phyloP scores from a whole-genome alignment of 1,140 invertebrate genomes.

The Tetraneura akinire region DNA sequence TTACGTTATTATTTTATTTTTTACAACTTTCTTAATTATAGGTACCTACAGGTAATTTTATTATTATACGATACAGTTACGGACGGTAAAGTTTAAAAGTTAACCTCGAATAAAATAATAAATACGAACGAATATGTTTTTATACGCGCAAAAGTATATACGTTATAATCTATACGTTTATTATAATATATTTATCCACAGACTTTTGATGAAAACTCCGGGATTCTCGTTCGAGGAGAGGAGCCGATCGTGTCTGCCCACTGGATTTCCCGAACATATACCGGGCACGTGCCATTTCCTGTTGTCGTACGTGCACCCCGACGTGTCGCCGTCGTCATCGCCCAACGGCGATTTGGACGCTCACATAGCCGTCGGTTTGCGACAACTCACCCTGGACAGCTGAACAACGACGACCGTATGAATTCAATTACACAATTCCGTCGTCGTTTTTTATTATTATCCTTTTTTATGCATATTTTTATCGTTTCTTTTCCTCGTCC shows the following conservation, averaged over 20 bases:
- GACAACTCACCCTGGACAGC: slow-evolving; percentile 58
- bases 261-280: slow-evolving; percentile 77
- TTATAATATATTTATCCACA: slow-evolving; percentile 58
- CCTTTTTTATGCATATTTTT: slow-evolving; percentile 14
- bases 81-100: too few species aligned
- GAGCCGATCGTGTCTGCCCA: slow-evolving; percentile 76
- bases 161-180: too few species aligned
- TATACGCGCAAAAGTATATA: too few species aligned
- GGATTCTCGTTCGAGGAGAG: slow-evolving; percentile 76
- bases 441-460: background rate
- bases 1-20: too few species aligned
- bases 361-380: slow-evolving; percentile 64
- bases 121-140: too few species aligned
- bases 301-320: slow-evolving; percentile 74
- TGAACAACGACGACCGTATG: background rate
- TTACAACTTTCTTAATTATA: too few species aligned
- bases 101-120: too few species aligned
- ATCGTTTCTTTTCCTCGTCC: background rate
- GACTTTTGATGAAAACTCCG: slow-evolving; percentile 68
- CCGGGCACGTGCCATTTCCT: slow-evolving; percentile 85
- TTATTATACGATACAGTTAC: too few species aligned
- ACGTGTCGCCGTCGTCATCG: slow-evolving; percentile 53
- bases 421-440: background rate
- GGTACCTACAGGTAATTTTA: too few species aligned
- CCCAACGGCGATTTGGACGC: slow-evolving; percentile 66